A percentile compares a stretch with the other conserved stretches of the same genome.
Evolutionary conservation across 2,113 vertebrate genomes (phyloP).

Genomic region (human (Homo sapiens)): DNA sequence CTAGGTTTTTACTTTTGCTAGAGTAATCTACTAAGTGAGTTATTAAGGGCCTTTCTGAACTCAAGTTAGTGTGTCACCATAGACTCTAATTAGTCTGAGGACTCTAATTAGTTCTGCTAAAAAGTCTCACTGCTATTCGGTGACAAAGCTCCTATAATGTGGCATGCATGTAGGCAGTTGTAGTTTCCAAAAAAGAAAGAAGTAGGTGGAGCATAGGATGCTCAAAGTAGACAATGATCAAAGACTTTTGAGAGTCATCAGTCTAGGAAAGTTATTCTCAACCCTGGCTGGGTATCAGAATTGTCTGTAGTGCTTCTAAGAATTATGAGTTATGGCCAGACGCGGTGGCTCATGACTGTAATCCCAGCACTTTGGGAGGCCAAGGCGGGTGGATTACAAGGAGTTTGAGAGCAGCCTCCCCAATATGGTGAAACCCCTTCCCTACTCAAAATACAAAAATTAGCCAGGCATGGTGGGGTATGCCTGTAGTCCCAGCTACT

Average conservation of each 20-base stretch:
- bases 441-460: no score
- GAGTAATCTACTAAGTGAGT: not conserved
- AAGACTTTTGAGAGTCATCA: not conserved
- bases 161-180: not conserved
- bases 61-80: not conserved
- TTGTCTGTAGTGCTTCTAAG: not conserved
- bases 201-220: not conserved
- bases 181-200: not conserved
- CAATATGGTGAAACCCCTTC: no score
- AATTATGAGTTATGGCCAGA: not conserved
- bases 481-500: no score
- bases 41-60: not conserved
- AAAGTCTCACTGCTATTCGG: not conserved
- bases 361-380: no score
- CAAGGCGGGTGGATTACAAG: no score
- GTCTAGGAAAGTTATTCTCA: not conserved
- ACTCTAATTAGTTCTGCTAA: not conserved
- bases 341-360: no score
- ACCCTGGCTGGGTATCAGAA: not conserved
- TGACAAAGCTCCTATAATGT: not conserved
- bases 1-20: not conserved
- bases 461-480: no score
- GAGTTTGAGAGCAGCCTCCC: no score
- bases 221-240: not conserved
- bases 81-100: not conserved